Percentiles rank a stretch among this genome's conserved stretches.
Evolutionary conservation across 2,113 vertebrate genomes (phyloP).

Genomic region (Thoracochromis brauschi): DNA sequence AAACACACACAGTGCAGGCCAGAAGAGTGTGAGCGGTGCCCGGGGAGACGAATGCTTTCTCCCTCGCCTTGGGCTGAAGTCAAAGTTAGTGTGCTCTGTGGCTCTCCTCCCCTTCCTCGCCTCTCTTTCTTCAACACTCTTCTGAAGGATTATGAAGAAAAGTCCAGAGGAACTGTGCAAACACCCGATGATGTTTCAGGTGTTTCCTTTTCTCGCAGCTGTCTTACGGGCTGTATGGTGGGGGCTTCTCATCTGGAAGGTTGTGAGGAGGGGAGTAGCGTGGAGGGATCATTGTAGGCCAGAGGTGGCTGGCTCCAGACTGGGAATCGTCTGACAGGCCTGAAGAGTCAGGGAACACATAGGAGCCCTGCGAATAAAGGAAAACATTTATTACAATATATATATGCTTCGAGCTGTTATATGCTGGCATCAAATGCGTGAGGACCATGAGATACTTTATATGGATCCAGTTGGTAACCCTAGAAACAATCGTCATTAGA

Average conservation of each 20-base stretch:
- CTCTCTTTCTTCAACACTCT: not conserved
- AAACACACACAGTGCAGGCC: not conserved
- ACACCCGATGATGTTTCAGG: not conserved
- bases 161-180: not conserved
- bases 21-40: conserved; percentile 3
- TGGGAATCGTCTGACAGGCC: conserved; percentile 90
- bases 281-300: conserved; percentile 87
- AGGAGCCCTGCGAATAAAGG: conserved; percentile 59
- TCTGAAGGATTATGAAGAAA: not conserved
- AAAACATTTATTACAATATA: not conserved
- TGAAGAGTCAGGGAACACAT: conserved; percentile 84
- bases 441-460: not conserved
- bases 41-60: not conserved
- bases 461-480: not conserved
- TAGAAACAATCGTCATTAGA: not conserved
- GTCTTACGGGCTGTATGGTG: conserved; percentile 87
- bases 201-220: not conserved
- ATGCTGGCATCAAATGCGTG: not conserved
- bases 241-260: conserved; percentile 94
- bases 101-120: not conserved
- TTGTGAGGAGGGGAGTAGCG: conserved; percentile 92
- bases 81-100: not conserved
- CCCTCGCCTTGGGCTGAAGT: not conserved
- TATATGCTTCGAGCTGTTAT: accelerated
- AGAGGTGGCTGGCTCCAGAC: conserved; percentile 88